Evolutionary conservation across 2,797 vertebrate genomes (phyloP).

Genomic region (Gorsachius magnificus): DNA sequence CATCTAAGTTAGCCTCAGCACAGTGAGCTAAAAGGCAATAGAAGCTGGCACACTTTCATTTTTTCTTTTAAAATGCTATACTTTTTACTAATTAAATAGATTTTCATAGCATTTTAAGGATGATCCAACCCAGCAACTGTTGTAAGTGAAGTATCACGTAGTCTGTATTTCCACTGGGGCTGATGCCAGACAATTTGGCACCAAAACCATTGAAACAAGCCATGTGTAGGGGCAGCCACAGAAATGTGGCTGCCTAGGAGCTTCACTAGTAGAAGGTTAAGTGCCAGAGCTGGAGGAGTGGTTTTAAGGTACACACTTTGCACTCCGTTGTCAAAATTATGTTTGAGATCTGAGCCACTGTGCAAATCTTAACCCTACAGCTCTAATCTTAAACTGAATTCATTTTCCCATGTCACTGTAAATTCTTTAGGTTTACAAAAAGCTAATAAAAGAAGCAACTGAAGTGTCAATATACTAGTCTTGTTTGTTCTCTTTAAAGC

Average conservation of each 20-base stretch:
- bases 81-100: background rate
- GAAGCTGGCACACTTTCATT: background rate
- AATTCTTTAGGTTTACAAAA: background rate
- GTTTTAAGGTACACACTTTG: background rate
- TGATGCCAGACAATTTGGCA: background rate
- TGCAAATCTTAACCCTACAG: background rate
- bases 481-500: background rate
- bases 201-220: background rate
- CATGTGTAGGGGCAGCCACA: background rate
- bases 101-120: background rate
- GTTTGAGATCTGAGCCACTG: background rate
- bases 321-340: background rate
- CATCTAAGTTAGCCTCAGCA: background rate
- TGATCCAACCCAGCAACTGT: background rate
- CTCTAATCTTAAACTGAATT: background rate
- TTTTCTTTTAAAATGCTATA: background rate
- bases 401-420: background rate
- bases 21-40: background rate
- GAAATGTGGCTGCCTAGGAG: background rate
- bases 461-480: background rate
- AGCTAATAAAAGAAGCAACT: background rate
- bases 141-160: background rate
- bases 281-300: background rate
- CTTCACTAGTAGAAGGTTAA: background rate
- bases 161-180: background rate